phyloP scores from a whole-genome alignment of 2,888 invertebrate species.

The Tanaodytes sp. region DNA sequence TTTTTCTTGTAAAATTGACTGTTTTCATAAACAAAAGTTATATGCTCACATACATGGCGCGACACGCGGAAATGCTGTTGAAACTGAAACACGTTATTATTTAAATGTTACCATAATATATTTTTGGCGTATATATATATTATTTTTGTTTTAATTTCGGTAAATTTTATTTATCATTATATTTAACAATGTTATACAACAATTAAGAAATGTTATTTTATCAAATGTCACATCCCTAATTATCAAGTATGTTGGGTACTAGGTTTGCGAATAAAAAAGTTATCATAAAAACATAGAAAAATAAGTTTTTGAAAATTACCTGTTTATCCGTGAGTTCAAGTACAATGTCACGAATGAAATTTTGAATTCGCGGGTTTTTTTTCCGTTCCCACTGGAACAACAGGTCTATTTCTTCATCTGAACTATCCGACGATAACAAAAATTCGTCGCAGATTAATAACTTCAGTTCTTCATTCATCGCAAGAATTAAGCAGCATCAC shows the following conservation, averaged over 20 bases:
- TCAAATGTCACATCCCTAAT: no score
- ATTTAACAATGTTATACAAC: no score
- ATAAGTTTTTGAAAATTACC: slow-evolving; percentile 13
- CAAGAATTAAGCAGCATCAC: no score
- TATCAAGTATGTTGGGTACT: no score
- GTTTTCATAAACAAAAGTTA: slow-evolving; percentile 4
- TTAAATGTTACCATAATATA: no score
- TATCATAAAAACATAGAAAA: slow-evolving; percentile 4
- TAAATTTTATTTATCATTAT: no score
- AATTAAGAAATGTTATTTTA: background rate
- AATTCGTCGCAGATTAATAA: no score
- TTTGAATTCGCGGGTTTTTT: slow-evolving; percentile 3
- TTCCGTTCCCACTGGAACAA: background rate
- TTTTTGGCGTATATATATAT: no score
- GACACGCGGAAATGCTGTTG: background rate
- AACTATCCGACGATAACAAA: slow-evolving; percentile 12
- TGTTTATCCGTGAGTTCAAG: background rate
- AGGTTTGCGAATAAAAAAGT: no score
- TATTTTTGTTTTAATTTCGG: no score
- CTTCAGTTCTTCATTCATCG: no score
- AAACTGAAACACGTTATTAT: slow-evolving; percentile 10
- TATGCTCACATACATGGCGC: background rate
- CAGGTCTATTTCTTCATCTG: slow-evolving; percentile 13
- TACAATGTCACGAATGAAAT: slow-evolving; percentile 2
- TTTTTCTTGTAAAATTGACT: slow-evolving; percentile 8